Percentiles rank a stretch among this genome's conserved stretches.
Evolutionary conservation across 2,888 invertebrate genomes (phyloP).

Genomic region (Lasioglossum pauxillum): DNA sequence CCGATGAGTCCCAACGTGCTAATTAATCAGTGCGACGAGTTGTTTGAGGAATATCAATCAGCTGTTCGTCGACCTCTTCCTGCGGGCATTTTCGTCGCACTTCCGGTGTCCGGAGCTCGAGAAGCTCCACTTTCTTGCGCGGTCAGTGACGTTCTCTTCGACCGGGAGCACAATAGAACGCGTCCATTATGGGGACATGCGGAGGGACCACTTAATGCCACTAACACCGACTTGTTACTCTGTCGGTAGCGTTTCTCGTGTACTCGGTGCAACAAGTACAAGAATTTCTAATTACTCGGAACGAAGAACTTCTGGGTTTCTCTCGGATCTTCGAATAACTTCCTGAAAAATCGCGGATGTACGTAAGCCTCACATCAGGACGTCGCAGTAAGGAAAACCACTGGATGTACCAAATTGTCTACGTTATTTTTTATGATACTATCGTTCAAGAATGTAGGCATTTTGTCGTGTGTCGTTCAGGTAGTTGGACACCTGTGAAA

Average conservation of each 20-base stretch:
- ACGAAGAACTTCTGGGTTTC: not conserved
- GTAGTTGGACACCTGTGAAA: not conserved
- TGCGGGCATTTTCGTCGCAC: constrained; percentile 32
- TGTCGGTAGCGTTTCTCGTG: not conserved
- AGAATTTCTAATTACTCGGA: not conserved
- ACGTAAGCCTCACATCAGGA: not conserved
- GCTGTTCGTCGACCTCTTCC: constrained; percentile 26
- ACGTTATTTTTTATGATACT: no score
- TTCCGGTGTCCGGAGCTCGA: constrained; percentile 35
- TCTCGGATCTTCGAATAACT: not conserved
- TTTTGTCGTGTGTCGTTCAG: not conserved
- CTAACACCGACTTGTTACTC: not conserved
- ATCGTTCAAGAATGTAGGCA: not conserved
- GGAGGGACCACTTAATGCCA: not conserved
- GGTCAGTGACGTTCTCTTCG: constrained; percentile 27
- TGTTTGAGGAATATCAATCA: constrained; percentile 26
- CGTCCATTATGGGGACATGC: constrained; percentile 14
- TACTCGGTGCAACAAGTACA: not conserved
- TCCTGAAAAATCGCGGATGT: not conserved
- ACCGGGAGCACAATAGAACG: constrained; percentile 11
- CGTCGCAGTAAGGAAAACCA: not conserved
- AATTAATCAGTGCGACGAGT: constrained; percentile 7
- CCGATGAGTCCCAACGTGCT: not conserved
- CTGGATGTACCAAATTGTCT: not conserved
- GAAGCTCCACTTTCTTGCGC: constrained; percentile 55